These are phyloP conservation scores for Rhineura floridana DNA, from an alignment of 2,113 vertebrate species.

Conservation along the genomic window DNA sequence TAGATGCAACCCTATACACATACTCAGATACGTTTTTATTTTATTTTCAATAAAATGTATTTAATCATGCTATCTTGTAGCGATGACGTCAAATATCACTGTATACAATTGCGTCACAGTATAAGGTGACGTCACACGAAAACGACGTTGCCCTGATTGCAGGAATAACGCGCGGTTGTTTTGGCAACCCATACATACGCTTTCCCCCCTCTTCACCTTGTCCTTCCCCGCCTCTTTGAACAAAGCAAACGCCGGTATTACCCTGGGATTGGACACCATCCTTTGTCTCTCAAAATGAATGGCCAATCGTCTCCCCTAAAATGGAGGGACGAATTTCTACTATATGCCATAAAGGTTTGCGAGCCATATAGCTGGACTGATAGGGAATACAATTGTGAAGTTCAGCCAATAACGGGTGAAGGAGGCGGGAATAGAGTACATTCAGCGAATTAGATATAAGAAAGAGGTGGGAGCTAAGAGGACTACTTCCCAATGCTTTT, in stretches of 20 bases:
- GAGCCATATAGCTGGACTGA: fast-evolving
- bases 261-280: not conserved
- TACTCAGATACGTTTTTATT: too few relatives aligned
- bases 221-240: too few relatives aligned
- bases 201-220: not conserved
- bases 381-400: not conserved
- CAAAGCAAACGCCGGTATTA: not conserved
- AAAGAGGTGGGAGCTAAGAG: not conserved
- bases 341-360: not conserved
- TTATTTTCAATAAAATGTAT: too few relatives aligned
- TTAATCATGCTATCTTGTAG: not conserved
- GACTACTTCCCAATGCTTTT: not conserved
- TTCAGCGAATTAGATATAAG: not conserved
- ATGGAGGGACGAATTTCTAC: not conserved
- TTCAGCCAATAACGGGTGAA: not conserved
- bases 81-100: not conserved
- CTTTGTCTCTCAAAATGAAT: not conserved
- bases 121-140: not conserved
- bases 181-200: not conserved
- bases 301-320: not conserved
- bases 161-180: not conserved
- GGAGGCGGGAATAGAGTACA: not conserved
- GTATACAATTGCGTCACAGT: not conserved
- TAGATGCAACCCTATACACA: too few relatives aligned
- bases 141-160: not conserved